Evolutionary conservation across 2,888 invertebrate species (phyloP).

Genomic region (Megamerina dolium): DNA sequence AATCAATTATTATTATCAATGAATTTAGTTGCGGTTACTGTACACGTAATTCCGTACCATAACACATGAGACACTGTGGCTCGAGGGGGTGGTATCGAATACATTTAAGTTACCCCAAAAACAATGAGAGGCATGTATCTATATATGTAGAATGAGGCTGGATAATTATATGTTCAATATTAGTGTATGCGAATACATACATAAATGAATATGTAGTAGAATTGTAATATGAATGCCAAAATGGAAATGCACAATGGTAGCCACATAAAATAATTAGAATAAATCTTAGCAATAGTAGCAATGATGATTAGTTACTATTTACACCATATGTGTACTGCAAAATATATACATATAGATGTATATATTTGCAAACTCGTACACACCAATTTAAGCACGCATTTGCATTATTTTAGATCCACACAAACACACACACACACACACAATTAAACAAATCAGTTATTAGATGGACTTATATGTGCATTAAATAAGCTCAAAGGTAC

Average conservation of each 20-base stretch:
- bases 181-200: too few species aligned
- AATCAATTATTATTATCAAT: conserved; percentile 29
- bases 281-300: conserved; percentile 21
- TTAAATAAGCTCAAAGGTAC: conserved; percentile 7
- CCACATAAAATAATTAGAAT: conserved; percentile 20
- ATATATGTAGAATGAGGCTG: too few species aligned
- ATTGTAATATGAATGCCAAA: too few species aligned
- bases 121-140: too few species aligned
- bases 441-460: conserved; percentile 19
- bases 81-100: too few species aligned
- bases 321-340: conserved; percentile 9
- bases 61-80: too few species aligned
- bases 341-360: not conserved
- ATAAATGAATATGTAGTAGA: too few species aligned
- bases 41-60: too few species aligned
- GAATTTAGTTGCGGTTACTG: conserved; percentile 22
- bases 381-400: not conserved
- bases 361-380: not conserved
- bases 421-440: not conserved
- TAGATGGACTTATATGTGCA: conserved; percentile 12
- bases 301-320: conserved; percentile 18
- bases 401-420: too few species aligned
- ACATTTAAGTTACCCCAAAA: too few species aligned
- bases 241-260: too few species aligned
- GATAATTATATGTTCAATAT: too few species aligned